Evolutionary conservation across 2,888 invertebrate species (phyloP), one percentile per base, ranked within the genome.

Genomic region (Suillia variegata): DNA sequence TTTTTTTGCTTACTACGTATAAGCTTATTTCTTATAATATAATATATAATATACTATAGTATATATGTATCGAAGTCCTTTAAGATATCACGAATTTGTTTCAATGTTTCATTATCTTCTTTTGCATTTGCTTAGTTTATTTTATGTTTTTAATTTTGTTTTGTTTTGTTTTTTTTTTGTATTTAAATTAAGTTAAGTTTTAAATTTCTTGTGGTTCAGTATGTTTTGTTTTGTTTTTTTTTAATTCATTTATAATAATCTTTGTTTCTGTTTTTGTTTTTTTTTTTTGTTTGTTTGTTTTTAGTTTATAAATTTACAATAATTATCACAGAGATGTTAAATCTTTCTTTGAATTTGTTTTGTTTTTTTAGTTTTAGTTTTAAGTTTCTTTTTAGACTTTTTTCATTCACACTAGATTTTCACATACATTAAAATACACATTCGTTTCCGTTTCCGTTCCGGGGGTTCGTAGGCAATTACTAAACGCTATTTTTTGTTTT

Each of bases 21-120:
- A 70, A 65, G 74, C 66, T 69, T 75, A 75, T 65, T 69, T 2
- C 31, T 51, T 64, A 71, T 67, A 70, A 69, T 68, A 67, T 74
- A 74, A 72, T 72, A 73, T 76, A 74, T 73, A 70, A 79, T 78
- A 78, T 78, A 78, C 77, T 80, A 79, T 80, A 80, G 79, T 80
- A 80, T 78, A n/a, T n/a, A 80, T 80, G 80, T 80, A 81, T 80
- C 80, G 80, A 80, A 80, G 80, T 80, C 80, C 80, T 80, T 80
- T 80, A 80, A 80, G 80, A 80, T 80, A 80, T 80, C 80, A 80
- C 80, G 80, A 80, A 80, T 80, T 81, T 81, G 80, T 80, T 80
- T 80, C 80, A 81, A 79, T 81, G 80, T 81, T 80, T 76, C 70
- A 70, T 79, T 78, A 78, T 76, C 75, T 76, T 80, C 73, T 73